A percentile compares a stretch with the other conserved stretches of the same genome.
Evolutionary conservation across 2,797 vertebrate genomes (phyloP).

Genomic region (Bradypodion pumilum): DNA sequence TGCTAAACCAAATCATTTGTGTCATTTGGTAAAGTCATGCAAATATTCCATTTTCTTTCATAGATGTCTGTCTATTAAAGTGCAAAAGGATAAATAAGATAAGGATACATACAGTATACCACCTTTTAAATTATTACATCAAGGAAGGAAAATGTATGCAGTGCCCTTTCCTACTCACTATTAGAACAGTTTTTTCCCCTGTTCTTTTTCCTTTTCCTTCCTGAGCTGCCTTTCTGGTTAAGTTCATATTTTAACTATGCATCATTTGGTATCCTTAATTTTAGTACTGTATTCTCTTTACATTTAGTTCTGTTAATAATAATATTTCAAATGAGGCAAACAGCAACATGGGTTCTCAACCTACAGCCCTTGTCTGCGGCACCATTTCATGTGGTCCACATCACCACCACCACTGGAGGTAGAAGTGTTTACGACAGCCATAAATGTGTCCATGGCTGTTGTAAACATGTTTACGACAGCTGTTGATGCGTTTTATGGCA

Average conservation of each 20-base stretch:
- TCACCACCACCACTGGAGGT: too few relatives aligned
- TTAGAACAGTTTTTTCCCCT: too few relatives aligned
- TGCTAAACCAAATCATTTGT: conserved; percentile 53
- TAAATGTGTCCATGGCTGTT: too few relatives aligned
- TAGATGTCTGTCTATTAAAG: conserved; percentile 47
- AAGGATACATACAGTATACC: conserved; percentile 54
- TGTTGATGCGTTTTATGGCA: too few relatives aligned
- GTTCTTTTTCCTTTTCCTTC: background rate
- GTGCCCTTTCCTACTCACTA: conserved; percentile 4
- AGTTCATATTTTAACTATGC: conserved; percentile 61
- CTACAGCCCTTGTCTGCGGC: too few relatives aligned
- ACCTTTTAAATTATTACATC: conserved; percentile 63
- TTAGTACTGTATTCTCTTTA: conserved; percentile 58
- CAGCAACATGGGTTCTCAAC: too few relatives aligned
- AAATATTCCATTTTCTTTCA: conserved; percentile 56
- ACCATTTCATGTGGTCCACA: too few relatives aligned
- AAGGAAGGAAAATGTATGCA: conserved; percentile 69
- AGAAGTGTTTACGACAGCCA: too few relatives aligned
- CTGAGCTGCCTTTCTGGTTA: conserved; percentile 54
- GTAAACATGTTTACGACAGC: too few relatives aligned
- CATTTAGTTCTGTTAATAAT: conserved; percentile 73
- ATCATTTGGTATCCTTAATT: conserved; percentile 67
- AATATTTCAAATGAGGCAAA: conserved; percentile 58
- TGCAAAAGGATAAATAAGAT: conserved; percentile 47
- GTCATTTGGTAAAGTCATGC: conserved; percentile 59